Evolutionary conservation across 92 coral and sea anemone genomes (phyloP).

Genomic region (Palythoa grandiflora): DNA sequence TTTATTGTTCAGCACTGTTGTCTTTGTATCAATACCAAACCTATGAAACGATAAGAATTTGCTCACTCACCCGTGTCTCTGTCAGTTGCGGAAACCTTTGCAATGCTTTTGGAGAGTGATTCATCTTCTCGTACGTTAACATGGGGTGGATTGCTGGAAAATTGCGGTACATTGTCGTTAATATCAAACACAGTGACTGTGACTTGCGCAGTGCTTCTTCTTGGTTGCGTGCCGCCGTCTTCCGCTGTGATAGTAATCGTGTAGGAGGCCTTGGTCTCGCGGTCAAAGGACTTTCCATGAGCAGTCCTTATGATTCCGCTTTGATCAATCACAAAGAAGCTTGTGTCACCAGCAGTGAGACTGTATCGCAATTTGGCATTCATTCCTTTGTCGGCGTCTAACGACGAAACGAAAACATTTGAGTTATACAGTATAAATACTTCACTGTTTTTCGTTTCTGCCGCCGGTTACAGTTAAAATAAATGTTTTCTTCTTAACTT

Average conservation of each 20-base stretch:
- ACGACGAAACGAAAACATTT: background rate
- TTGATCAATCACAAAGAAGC: conserved; percentile 60
- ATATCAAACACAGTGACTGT: conserved; percentile 68
- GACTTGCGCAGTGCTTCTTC: conserved; percentile 59
- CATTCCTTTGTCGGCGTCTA: conserved; percentile 86
- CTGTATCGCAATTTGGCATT: conserved; percentile 75
- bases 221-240: conserved; percentile 65
- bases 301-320: conserved; percentile 51
- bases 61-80: conserved; percentile 66
- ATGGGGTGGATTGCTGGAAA: conserved; percentile 22
- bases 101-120: conserved; percentile 15
- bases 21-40: too few relatives aligned
- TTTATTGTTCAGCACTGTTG: too few relatives aligned
- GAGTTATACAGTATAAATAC: background rate
- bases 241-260: conserved; percentile 68
- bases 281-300: conserved; percentile 60
- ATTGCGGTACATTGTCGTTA: conserved; percentile 73
- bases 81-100: conserved; percentile 66
- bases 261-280: conserved; percentile 72
- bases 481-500: too few relatives aligned
- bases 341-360: conserved; percentile 59
- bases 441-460: background rate
- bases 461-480: background rate
- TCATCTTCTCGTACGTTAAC: conserved; percentile 54
- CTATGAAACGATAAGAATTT: too few relatives aligned